Evolutionary conservation across 2,888 invertebrate genomes (phyloP).

Genomic region (Lasioglossum calceatum): DNA sequence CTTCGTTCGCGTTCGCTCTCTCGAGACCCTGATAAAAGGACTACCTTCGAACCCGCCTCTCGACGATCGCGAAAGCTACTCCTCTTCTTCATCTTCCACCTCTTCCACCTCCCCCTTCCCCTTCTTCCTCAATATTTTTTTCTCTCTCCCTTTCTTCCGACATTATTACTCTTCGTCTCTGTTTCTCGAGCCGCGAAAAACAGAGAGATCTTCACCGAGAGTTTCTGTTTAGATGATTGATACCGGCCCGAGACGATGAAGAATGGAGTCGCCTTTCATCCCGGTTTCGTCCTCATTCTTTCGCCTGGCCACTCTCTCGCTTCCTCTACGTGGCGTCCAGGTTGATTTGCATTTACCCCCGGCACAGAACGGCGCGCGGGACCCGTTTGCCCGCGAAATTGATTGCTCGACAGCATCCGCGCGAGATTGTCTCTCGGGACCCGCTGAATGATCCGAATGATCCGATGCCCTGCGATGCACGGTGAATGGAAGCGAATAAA

Average conservation of each 20-base stretch:
- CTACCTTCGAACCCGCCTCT: slow-evolving; percentile 60
- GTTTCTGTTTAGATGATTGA: slow-evolving; percentile 57
- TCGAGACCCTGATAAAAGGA: slow-evolving; percentile 62
- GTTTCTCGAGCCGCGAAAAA: slow-evolving; percentile 48
- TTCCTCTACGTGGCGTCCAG: not conserved
- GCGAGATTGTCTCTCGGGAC: slow-evolving; percentile 3
- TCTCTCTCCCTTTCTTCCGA: slow-evolving; percentile 1
- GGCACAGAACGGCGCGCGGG: not conserved
- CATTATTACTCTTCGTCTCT: slow-evolving; percentile 59
- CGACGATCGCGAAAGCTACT: slow-evolving; percentile 44
- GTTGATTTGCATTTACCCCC: slow-evolving; percentile 23
- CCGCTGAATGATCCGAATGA: slow-evolving; percentile 5
- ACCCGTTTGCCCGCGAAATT: slow-evolving; percentile 14
- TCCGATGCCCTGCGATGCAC: not conserved
- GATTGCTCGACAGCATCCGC: slow-evolving; percentile 13
- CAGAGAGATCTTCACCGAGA: slow-evolving; percentile 20
- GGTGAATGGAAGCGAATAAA: slow-evolving; percentile 12
- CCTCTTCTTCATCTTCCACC: slow-evolving; percentile 41
- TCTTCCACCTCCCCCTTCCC: slow-evolving; percentile 1
- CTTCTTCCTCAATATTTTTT: not conserved
- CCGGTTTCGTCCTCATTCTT: not conserved
- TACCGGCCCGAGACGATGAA: slow-evolving; percentile 41
- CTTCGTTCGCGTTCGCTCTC: slow-evolving; percentile 64
- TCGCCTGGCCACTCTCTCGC: not conserved
- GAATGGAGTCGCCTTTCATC: slow-evolving; percentile 30